Base-by-base conservation (phyloP, 2,888 invertebrate species). In the Lapara coniferarum region DNA sequence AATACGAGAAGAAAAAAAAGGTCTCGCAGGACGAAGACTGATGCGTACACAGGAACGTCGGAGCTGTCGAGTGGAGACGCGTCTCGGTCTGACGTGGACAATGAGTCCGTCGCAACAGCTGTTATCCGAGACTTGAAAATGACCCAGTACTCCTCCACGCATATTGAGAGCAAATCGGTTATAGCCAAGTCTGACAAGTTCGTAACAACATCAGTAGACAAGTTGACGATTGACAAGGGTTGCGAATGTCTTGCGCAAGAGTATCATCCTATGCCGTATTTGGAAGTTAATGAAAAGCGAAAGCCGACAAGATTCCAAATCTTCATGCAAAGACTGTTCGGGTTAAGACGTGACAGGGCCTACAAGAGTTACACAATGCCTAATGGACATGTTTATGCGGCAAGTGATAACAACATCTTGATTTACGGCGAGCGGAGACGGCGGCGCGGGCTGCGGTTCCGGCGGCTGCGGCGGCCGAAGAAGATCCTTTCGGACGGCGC, bases 301-400 rank as follows among this genome's bases (percentile, higher is more conserved):
- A 89, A 82, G 67, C 75, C 84, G 3, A 90, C 91, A 0, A 81
- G 90, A 1, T 92, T 93, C 44, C 92, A 92, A 72, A 79, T 80
- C 6, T 92, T 93, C 66, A 75, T 93, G 0, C 88, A 90, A 51
- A 79, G 92, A 37, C 74, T 92, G 1, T 84, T 92, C 37, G 93
- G 92, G 0, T 78, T 91, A 2, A 80, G 80, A 56, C 75, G 77
- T 0, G 89, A 90, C 6, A 77, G 78, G 37, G 66, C 71, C 2
- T 81, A 77, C 63, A 77, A 73, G 52, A 78, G 76, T 53, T 81
- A 78, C 19, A 75, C 76, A 0, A 49, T 81, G 2, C 77, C 82
- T 0, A 77, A 80, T n/a, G 83, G 83, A 0, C 84, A 85, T 52
- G 70, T 84, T 0, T 88, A 88, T 51, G 85, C 90, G 0, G 83